phyloP scores from a whole-genome alignment of 2,113 vertebrate genomes.

The Hemicordylus capensis region DNA sequence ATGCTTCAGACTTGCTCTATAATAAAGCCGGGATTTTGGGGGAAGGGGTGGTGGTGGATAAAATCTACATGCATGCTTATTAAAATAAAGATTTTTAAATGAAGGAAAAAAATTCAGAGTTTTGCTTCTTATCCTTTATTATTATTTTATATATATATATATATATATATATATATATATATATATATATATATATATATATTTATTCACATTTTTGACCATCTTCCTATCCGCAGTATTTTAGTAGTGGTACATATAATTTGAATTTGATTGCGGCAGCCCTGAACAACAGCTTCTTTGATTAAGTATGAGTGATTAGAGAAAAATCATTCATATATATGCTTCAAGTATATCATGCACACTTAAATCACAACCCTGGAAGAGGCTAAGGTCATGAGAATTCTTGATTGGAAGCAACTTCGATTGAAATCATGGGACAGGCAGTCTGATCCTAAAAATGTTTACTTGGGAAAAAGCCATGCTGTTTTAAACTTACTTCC shows the following conservation, averaged over 20 bases:
- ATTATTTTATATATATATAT: background rate
- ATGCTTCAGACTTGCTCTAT: constrained; percentile 9
- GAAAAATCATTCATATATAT: background rate
- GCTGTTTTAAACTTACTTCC: background rate
- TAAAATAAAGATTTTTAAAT: constrained; percentile 35
- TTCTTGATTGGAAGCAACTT: constrained; percentile 23
- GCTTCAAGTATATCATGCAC: constrained; percentile 9
- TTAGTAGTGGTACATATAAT: background rate
- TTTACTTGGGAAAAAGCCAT: background rate
- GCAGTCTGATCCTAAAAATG: background rate
- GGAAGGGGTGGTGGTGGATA: background rate
- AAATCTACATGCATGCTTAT: constrained; percentile 37
- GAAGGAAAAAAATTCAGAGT: background rate
- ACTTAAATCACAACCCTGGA: constrained; percentile 17
- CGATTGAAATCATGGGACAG: background rate
- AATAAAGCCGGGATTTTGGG: background rate
- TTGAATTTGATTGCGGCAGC: constrained; percentile 29
- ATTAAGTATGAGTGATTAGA: constrained; percentile 32
- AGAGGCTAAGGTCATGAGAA: constrained; percentile 7
- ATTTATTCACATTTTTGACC: background rate
- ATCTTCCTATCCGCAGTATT: constrained; percentile 16
- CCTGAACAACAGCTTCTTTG: constrained; percentile 23
- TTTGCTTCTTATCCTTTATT: constrained; percentile 20
- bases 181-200: too few relatives aligned
- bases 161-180: too few relatives aligned